phyloP scores from a whole-genome alignment of 2,888 invertebrate species.

The Maniola hyperantus region DNA sequence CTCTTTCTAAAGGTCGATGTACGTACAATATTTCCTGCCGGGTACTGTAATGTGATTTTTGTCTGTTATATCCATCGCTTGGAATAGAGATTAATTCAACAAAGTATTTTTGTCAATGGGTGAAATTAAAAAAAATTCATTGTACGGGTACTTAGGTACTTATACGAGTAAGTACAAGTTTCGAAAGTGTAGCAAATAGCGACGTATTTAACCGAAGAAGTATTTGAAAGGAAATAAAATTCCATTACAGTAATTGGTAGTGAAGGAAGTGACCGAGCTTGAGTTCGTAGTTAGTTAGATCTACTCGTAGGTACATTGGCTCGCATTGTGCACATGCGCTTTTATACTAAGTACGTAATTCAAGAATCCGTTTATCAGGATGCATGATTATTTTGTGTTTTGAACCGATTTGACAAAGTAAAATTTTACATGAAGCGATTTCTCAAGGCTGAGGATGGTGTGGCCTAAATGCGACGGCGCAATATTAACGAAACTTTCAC shows the following conservation, averaged over 20 bases:
- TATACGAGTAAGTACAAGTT: background rate
- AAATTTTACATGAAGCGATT: background rate
- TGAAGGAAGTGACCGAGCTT: conserved; percentile 57
- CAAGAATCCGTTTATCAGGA: background rate
- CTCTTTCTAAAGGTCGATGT: too few species aligned
- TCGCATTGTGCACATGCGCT: conserved; percentile 34
- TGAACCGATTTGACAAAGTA: background rate
- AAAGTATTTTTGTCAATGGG: background rate
- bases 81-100: background rate
- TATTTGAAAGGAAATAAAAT: conserved; percentile 70
- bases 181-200: conserved; percentile 12
- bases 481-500: background rate
- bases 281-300: conserved; percentile 38
- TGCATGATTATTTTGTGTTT: background rate
- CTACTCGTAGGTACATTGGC: conserved; percentile 13
- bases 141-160: background rate
- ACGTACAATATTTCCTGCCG: too few species aligned
- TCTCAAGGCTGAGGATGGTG: background rate
- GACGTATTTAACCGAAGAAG: conserved; percentile 41
- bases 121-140: conserved; percentile 4
- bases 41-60: too few species aligned
- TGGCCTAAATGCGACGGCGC: background rate
- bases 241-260: conserved; percentile 76
- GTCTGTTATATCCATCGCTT: background rate
- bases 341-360: background rate